Conservation (phyloP, 2,113 vertebrate species). For the Megaceryle torquata region DNA sequence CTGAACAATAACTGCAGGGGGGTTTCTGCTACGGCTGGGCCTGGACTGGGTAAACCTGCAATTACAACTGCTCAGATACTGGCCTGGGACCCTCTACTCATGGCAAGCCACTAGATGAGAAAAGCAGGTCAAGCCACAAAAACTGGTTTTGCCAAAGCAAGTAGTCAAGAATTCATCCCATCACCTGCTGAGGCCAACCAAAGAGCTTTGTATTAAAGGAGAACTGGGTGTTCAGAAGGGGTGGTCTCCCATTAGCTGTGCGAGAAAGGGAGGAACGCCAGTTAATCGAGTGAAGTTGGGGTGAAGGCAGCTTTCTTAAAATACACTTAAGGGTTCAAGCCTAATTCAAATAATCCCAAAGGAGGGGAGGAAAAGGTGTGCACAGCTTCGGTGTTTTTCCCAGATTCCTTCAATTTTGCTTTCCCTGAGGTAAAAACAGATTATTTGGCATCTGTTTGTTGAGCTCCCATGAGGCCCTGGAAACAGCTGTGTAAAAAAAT, state of each 20-base stretch:
- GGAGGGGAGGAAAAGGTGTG: neutral
- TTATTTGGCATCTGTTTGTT: conserved; percentile 6
- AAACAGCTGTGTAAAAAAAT: conserved; percentile 33
- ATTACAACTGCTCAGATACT: neutral
- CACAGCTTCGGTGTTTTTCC: neutral
- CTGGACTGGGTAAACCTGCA: neutral
- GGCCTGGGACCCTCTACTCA: neutral
- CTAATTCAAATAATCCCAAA: neutral
- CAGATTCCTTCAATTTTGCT: neutral
- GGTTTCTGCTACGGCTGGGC: neutral
- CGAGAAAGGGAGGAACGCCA: neutral
- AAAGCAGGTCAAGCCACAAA: neutral
- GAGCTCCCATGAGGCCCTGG: neutral
- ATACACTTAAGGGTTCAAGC: neutral
- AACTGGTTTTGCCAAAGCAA: conserved; percentile 1
- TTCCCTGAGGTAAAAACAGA: neutral
- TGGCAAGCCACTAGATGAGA: neutral
- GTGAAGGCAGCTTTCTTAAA: neutral
- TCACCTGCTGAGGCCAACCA: neutral
- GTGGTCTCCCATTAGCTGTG: neutral
- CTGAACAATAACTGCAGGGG: neutral
- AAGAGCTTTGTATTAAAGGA: neutral
- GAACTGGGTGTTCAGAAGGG: neutral
- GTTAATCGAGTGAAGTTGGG: neutral
- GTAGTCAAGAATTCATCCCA: neutral